phyloP scores from a whole-genome alignment of 2,888 invertebrate genomes.

The Clusia tigrina region DNA sequence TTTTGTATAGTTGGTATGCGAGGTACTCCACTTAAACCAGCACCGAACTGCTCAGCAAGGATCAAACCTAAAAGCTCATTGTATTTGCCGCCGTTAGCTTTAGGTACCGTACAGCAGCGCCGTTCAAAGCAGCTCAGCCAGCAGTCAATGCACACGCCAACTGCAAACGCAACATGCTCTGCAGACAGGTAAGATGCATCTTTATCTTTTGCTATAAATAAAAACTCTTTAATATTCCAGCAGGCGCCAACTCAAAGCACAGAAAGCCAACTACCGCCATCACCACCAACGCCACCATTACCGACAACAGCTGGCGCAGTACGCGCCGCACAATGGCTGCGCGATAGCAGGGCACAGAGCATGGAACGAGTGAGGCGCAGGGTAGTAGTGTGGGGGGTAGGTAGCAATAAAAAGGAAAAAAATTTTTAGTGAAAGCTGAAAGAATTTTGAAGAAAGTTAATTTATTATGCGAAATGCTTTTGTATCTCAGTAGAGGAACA shows the following conservation, averaged over 20 bases:
- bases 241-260: constrained; percentile 32
- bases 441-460: constrained; percentile 39
- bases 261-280: constrained; percentile 7
- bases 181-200: constrained; percentile 18
- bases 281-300: neutral
- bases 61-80: constrained; percentile 11
- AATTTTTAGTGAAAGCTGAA: neutral
- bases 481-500: constrained; percentile 19
- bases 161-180: neutral
- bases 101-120: constrained; percentile 34
- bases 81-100: constrained; percentile 44
- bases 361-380: too few relatives aligned
- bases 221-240: constrained; percentile 58
- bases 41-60: neutral
- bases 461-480: constrained; percentile 53
- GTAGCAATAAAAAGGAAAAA: neutral
- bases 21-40: neutral
- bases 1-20: too few relatives aligned
- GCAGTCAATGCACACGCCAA: neutral
- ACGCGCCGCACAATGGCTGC: neutral
- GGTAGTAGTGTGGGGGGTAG: neutral
- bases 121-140: neutral
- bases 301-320: neutral
- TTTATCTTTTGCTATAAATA: constrained; percentile 50
- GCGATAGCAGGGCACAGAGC: too few relatives aligned